These are phyloP conservation scores for Pissodes strobi DNA, from an alignment of 1,140 invertebrate genomes.

Conservation along the genomic window DNA sequence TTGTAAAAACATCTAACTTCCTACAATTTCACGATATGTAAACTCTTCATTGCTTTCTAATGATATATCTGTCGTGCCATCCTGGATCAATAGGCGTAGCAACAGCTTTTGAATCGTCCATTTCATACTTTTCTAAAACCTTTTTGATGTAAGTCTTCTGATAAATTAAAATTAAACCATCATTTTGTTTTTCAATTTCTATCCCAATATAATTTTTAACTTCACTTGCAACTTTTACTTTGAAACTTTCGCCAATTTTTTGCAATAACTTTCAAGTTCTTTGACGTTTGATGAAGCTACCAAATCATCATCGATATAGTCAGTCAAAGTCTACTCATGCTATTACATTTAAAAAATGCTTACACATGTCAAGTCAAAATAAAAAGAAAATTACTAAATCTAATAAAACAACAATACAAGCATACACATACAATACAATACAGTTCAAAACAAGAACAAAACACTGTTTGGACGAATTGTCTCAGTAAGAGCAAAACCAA, in stretches of 20 bases:
- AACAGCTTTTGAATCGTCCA: not conserved
- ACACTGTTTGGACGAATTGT: no score
- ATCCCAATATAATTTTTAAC: not conserved
- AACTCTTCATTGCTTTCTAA: not conserved
- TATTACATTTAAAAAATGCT: no score
- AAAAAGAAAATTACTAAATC: no score
- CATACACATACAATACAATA: no score
- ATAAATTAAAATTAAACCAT: no score
- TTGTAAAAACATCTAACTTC: conserved; percentile 45
- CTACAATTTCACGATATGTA: conserved; percentile 35
- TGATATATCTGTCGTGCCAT: conserved; percentile 42
- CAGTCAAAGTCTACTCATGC: no score
- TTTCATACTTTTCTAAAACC: not conserved
- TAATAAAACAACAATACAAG: no score
- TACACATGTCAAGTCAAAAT: no score
- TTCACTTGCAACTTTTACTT: conserved; percentile 32
- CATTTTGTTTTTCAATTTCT: not conserved
- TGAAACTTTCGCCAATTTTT: conserved; percentile 7
- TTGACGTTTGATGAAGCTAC: conserved; percentile 29
- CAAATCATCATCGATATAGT: conserved; percentile 59
- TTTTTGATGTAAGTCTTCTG: no score
- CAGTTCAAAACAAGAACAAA: no score
- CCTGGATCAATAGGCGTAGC: conserved; percentile 31
- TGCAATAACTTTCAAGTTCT: conserved; percentile 7
- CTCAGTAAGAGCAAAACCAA: no score